A percentile compares a stretch with the other conserved stretches of the same genome.
These are phyloP conservation scores for Euschistus heros DNA, from an alignment of 1,140 invertebrate genomes.

Conservation along the genomic window DNA sequence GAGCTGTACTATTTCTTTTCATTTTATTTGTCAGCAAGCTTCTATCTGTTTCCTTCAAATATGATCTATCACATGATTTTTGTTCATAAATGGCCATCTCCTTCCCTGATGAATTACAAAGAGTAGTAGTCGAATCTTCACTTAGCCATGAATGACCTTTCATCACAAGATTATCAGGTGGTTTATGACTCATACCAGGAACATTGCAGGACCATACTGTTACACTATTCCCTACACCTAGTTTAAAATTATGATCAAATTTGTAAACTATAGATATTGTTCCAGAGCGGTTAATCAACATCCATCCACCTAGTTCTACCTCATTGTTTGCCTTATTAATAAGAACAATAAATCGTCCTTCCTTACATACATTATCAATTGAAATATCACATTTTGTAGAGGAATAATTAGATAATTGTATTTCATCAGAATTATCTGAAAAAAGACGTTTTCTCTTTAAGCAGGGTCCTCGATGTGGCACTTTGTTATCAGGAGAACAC, in stretches of 20 bases:
- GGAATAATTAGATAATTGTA: constrained; percentile 55
- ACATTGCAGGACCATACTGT: constrained; percentile 61
- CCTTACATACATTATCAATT: constrained; percentile 72
- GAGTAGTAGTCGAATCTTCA: too few relatives aligned
- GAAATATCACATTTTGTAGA: constrained; percentile 69
- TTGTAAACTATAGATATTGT: constrained; percentile 67
- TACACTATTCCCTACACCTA: constrained; percentile 59
- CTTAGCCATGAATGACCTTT: too few relatives aligned
- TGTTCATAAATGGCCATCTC: too few relatives aligned
- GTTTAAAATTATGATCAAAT: constrained; percentile 77
- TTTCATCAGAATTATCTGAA: constrained; percentile 62
- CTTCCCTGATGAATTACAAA: too few relatives aligned
- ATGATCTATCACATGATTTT: too few relatives aligned
- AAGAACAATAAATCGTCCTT: constrained; percentile 82
- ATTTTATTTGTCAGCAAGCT: too few relatives aligned
- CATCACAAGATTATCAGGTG: too few relatives aligned
- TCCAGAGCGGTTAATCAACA: constrained; percentile 62
- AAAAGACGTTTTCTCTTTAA: constrained; percentile 69
- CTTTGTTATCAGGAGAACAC: constrained; percentile 32
- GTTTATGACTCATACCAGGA: too few relatives aligned
- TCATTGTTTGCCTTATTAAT: constrained; percentile 84
- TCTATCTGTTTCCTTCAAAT: too few relatives aligned
- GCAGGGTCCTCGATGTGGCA: constrained; percentile 40
- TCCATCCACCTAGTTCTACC: constrained; percentile 70
- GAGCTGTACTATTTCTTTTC: too few relatives aligned